Evolutionary conservation across 2,113 vertebrate species (phyloP).

Genomic region (Aleadryas rufinucha): DNA sequence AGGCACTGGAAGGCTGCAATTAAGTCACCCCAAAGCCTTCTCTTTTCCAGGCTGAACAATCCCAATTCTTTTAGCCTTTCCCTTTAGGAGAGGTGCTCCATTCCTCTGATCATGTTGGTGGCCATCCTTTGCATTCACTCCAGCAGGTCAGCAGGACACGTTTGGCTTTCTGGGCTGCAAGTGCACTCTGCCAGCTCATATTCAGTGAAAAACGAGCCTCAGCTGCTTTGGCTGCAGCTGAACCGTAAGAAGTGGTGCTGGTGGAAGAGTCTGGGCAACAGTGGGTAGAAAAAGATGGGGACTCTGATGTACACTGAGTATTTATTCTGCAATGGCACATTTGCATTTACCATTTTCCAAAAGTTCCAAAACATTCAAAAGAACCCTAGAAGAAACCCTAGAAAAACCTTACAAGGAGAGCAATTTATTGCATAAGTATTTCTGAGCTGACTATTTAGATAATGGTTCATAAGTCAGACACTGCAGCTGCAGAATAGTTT

Average conservation of each 20-base stretch:
- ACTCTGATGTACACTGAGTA: background rate
- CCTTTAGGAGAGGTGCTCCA: background rate
- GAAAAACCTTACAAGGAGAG: background rate
- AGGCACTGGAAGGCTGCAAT: background rate
- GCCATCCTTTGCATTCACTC: background rate
- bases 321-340: background rate
- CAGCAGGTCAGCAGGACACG: background rate
- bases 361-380: background rate
- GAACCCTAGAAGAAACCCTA: background rate
- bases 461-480: background rate
- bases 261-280: background rate
- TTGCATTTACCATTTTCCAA: background rate
- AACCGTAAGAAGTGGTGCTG: background rate
- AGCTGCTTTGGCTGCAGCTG: background rate
- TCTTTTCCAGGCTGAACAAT: background rate
- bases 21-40: background rate
- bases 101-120: background rate
- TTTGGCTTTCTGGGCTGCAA: background rate
- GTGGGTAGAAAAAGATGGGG: background rate
- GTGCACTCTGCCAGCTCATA: background rate
- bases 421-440: background rate
- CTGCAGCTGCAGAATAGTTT: background rate
- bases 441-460: background rate
- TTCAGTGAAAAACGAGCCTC: background rate
- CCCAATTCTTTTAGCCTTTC: background rate